Evolutionary conservation across 1,140 invertebrate genomes (phyloP), one percentile per base, ranked within the genome.

Genomic region (Trachelipus rathkii): DNA sequence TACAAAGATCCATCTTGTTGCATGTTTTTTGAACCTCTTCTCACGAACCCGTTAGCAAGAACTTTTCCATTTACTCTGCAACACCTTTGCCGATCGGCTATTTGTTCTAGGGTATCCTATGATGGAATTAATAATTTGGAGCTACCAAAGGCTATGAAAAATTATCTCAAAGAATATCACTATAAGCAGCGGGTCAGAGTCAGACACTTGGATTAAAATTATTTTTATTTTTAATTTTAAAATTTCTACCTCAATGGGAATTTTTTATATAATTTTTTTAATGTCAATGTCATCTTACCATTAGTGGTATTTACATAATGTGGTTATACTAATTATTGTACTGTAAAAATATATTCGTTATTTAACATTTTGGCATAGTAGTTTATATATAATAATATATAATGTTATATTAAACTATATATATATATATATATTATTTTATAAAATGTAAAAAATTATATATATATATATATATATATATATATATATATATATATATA

Each of bases 11-110:
- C 96, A 6, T 91, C 91, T n/a, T 95, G 93, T 85, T 97, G 96
- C 84, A 97, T 99, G 95, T 98, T 98, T 87, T 99, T 98, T 85
- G 97, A 99, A 86, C 97, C 96, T 23, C 95, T 97, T 92, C 88
- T 99, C 43, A 97, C 95, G 2, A 91, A 92, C 82, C 96, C 96
- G 5, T 87, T 98, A 78, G 91, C 95, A 84, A 88, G 95, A 21
- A 92, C 91, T 70, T 92, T 92, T 82, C 89, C 93, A 43, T 98
- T 98, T 86, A 89, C 91, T 6, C 87, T 99, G 81, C 95, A 98
- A 87, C 94, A 98, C 86, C 85, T 98, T 46, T 92, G 93, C 78
- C 88, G 96, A 15, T 92, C 95, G 24, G 90, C 91, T 5, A 95
- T 98, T 75, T 94, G 94, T 50, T 92, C 90, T 77, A 86, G 88